These are phyloP conservation scores for Rhyacophila evoluta DNA, from an alignment of 2,888 invertebrate genomes.

Conservation along the genomic window DNA sequence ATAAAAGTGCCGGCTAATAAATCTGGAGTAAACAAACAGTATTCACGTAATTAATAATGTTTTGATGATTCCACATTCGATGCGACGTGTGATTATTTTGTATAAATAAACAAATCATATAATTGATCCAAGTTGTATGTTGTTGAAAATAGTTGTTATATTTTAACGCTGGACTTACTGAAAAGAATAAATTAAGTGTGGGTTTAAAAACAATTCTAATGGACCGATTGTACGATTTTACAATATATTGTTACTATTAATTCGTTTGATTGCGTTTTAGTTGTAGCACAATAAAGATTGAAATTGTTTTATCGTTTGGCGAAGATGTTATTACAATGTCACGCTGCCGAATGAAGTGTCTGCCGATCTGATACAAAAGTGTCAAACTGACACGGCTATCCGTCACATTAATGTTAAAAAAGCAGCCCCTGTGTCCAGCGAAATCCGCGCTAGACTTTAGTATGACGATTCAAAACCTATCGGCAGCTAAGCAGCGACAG, in stretches of 20 bases:
- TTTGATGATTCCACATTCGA: background rate
- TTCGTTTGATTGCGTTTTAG: no score
- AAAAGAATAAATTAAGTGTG: no score
- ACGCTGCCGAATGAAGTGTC: background rate
- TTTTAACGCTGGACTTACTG: no score
- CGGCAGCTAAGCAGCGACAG: constrained; percentile 74
- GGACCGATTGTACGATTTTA: no score
- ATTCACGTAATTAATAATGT: no score
- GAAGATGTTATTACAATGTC: background rate
- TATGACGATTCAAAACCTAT: constrained; percentile 78
- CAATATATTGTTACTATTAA: no score
- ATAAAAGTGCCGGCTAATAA: no score
- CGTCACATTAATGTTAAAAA: constrained; percentile 72
- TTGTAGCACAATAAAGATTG: no score
- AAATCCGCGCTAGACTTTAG: constrained; percentile 68
- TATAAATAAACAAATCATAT: background rate
- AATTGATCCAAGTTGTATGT: no score
- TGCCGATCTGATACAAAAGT: background rate
- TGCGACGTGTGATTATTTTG: background rate
- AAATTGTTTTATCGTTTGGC: background rate
- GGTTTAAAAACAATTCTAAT: no score
- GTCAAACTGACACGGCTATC: constrained; percentile 1
- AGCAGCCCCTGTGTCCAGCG: constrained; percentile 64
- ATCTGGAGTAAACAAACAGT: background rate
- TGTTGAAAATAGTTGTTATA: no score